Percentiles rank a stretch among this genome's conserved stretches.
Conservation (phyloP, 2,113 vertebrate genomes). For the Cyanoderma ruficeps region DNA sequence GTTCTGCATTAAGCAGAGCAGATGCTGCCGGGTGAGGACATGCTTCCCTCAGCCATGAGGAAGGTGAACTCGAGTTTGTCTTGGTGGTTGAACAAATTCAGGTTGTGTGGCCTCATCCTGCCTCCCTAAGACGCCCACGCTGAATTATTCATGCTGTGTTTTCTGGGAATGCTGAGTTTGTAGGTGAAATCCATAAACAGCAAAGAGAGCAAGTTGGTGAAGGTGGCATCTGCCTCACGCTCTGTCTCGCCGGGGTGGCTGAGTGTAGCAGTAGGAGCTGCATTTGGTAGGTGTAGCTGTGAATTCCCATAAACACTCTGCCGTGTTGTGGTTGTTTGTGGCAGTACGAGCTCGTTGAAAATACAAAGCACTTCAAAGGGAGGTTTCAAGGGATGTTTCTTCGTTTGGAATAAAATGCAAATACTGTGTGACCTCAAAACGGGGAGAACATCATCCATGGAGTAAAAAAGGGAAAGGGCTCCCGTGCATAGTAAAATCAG, state of each 20-base stretch:
- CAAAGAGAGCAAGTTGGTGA: background rate
- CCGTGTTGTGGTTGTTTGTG: background rate
- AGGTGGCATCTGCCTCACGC: background rate
- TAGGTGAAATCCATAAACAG: slow-evolving; percentile 24
- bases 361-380: background rate
- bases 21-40: slow-evolving; percentile 20
- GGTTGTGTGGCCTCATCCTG: background rate
- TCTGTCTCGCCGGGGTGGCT: background rate
- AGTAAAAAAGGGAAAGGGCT: background rate
- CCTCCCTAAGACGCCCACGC: background rate
- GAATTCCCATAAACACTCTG: background rate
- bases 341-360: background rate
- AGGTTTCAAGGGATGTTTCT: background rate
- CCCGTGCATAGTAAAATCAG: background rate
- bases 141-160: slow-evolving; percentile 12
- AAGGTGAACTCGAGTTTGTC: background rate
- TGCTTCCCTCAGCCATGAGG: accelerated
- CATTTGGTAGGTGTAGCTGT: background rate
- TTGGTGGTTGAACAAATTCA: background rate
- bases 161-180: slow-evolving; percentile 10
- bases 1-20: slow-evolving; percentile 24
- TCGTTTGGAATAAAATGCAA: background rate
- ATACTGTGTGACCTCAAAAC: background rate
- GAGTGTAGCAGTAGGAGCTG: background rate
- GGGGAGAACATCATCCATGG: accelerated